phyloP scores from a whole-genome alignment of 2,888 invertebrate genomes.

The Folsomia manolachei region DNA sequence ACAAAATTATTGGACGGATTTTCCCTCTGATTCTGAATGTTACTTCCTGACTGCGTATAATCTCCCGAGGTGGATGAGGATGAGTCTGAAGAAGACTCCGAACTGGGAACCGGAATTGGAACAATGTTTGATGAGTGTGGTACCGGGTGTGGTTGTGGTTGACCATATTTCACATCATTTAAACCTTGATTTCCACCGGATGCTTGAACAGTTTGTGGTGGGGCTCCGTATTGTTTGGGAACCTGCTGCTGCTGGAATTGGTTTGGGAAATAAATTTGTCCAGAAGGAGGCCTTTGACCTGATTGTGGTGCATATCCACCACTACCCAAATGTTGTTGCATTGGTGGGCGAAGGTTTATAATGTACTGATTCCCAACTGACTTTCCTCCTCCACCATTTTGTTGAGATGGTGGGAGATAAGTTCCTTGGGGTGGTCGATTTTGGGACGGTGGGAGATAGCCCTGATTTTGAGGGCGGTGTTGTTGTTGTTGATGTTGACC shows the following conservation, averaged over 20 bases:
- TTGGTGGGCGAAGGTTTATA: conserved; percentile 15
- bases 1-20: background rate
- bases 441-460: background rate
- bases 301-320: conserved; percentile 29
- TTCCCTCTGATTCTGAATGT: conserved; percentile 12
- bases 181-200: background rate
- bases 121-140: conserved; percentile 13
- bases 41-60: conserved; percentile 13
- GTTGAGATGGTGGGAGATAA: conserved; percentile 2
- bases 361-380: background rate
- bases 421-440: background rate
- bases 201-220: background rate
- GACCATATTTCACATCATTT: background rate
- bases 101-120: conserved; percentile 18
- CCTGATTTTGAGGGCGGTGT: background rate
- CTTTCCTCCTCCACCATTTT: background rate
- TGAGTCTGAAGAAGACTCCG: conserved; percentile 7
- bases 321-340: too few species aligned
- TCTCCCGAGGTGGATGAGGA: background rate
- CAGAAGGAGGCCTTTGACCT: conserved; percentile 29
- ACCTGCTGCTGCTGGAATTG: conserved; percentile 19
- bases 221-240: conserved; percentile 1
- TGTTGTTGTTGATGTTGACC: background rate
- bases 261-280: conserved; percentile 28
- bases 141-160: background rate